Conservation (phyloP, 2,797 vertebrate species). For the Eospalax fontanierii region DNA sequence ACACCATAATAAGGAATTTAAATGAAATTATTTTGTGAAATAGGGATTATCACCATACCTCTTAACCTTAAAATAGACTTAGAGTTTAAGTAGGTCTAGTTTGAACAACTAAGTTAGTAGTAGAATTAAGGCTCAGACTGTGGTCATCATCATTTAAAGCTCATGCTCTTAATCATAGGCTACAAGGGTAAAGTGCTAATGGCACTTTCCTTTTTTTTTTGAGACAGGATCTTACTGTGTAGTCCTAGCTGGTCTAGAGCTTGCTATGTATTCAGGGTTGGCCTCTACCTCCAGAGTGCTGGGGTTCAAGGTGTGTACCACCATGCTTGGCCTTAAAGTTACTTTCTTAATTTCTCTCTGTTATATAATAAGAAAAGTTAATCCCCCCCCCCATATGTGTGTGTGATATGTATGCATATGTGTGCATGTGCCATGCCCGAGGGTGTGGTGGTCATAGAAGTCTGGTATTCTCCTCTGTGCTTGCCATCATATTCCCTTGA, state of each 20-base stretch:
- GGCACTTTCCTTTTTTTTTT: too few species aligned
- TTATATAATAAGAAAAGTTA: slow-evolving; percentile 43
- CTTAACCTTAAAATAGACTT: slow-evolving; percentile 45
- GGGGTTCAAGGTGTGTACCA: too few species aligned
- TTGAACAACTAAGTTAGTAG: not conserved
- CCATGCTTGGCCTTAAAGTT: not conserved
- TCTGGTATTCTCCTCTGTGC: not conserved
- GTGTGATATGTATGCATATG: not conserved
- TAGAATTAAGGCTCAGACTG: not conserved
- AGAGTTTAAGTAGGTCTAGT: slow-evolving; percentile 10
- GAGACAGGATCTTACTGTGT: too few species aligned
- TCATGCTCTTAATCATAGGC: not conserved
- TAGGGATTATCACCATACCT: not conserved
- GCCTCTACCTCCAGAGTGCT: too few species aligned
- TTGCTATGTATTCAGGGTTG: too few species aligned
- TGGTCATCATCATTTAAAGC: not conserved
- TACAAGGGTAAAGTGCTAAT: not conserved
- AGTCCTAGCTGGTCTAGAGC: too few species aligned
- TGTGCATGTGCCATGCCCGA: not conserved
- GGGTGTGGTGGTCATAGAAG: not conserved
- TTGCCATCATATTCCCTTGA: not conserved
- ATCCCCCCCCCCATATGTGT: slow-evolving; percentile 7
- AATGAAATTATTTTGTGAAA: slow-evolving; percentile 45
- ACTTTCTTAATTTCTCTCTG: slow-evolving; percentile 49
- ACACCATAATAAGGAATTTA: slow-evolving; percentile 36